Conservation (phyloP, 2,888 invertebrate species). For the Mellilla xanthometata region DNA sequence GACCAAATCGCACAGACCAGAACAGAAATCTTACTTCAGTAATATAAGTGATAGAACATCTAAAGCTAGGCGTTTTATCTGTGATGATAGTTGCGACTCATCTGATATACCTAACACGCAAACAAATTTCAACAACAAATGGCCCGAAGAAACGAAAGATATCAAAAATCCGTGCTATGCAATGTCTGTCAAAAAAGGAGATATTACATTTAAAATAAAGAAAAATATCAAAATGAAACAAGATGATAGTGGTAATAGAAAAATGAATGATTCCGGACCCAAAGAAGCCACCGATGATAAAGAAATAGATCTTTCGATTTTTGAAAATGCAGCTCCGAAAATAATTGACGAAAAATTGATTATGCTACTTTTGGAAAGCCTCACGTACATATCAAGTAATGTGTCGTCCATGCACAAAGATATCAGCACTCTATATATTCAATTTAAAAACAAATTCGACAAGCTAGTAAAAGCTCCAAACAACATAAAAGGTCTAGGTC, state of each 20-base stretch:
- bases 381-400: conserved; percentile 54
- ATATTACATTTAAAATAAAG: conserved; percentile 34
- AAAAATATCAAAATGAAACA: conserved; percentile 33
- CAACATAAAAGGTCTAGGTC: conserved; percentile 48
- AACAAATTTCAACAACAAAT: conserved; percentile 19
- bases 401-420: conserved; percentile 56
- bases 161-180: conserved; percentile 51
- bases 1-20: conserved; percentile 28
- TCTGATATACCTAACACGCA: conserved; percentile 20
- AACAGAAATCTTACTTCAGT: conserved; percentile 47
- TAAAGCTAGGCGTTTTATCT: conserved; percentile 39
- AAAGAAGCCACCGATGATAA: no score
- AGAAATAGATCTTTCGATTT: conserved; percentile 24
- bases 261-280: no score
- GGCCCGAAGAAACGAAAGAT: conserved; percentile 23
- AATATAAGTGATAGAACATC: conserved; percentile 48
- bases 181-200: conserved; percentile 48
- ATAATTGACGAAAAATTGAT: conserved; percentile 65
- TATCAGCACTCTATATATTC: conserved; percentile 51
- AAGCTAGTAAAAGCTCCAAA: conserved; percentile 40
- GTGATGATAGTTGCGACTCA: conserved; percentile 42
- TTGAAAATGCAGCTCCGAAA: conserved; percentile 46
- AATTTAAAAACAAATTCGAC: conserved; percentile 54
- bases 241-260: no score
- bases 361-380: conserved; percentile 58